Evolutionary conservation across 2,113 vertebrate species (phyloP), one percentile per base, ranked within the genome.

Genomic region (Sorex fumeus): DNA sequence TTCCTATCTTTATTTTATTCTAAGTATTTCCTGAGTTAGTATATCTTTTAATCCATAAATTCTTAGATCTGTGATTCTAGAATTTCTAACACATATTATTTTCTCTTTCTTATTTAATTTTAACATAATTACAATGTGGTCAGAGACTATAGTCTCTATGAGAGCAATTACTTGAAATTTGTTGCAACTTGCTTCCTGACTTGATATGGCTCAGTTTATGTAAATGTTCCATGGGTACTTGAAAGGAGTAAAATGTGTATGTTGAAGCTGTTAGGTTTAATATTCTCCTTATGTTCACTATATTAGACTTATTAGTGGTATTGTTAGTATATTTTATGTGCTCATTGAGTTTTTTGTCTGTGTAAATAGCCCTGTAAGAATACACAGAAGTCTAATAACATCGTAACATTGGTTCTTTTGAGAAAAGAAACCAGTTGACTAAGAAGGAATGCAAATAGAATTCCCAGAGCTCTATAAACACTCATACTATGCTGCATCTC

Each of bases 241-340:
- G 40, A 67, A 82, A 82, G n/a, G 62, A 88, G 28, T 53, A n/a
- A 60, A 77, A 60, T 74, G n/a, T 92, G 43, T 89, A 28, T 84
- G 70, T 53, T 87, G 57, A 8, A 84, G 34, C 9, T 84, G 28
- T 70, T 78, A 43, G 23, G 36, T 90, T 0, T 50, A 71, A 62
- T 78, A 13, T n/a, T 90, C 30, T 80, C 40, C 36, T 72, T 69
- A 45, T 28, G 5, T 40, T 34, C 57, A 77, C 70, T 86, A 60
- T 45, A 30, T 77, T 10, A 36, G 85, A 30, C 28, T 91, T 82
- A 8, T 40, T 80, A 43, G 91, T 74, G 50, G 16, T 90, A 34
- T 4, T 83, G 8, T 87, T 80, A n/a, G 87, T 67, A 84, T 78
- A 74, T 81, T 79, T 88, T 87, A 85, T 60, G 43, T 53, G 25